Evolutionary conservation across 2,113 vertebrate genomes (phyloP).

Genomic region (Coturnix japonica): DNA sequence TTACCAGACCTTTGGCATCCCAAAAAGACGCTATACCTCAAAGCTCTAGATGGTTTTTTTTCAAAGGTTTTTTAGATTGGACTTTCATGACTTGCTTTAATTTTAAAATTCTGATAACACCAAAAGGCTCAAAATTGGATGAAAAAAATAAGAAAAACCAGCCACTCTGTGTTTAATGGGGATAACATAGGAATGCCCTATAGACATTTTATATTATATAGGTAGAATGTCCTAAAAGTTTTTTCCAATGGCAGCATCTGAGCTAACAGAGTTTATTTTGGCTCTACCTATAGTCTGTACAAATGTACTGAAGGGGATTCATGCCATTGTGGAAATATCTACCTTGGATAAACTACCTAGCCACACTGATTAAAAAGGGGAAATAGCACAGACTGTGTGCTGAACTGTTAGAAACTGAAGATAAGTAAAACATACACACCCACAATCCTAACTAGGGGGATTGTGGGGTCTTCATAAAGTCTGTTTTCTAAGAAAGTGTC

Average conservation of each 20-base stretch:
- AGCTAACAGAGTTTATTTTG: not conserved
- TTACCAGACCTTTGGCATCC: not conserved
- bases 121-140: not conserved
- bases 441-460: not conserved
- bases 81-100: not conserved
- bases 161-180: not conserved
- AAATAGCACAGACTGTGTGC: not conserved
- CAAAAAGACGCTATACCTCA: not conserved
- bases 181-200: not conserved
- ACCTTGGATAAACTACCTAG: not conserved
- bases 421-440: not conserved
- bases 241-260: not conserved
- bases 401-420: not conserved
- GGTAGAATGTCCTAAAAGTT: not conserved
- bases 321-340: not conserved
- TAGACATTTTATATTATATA: too few relatives aligned
- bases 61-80: not conserved
- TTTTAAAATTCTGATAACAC: not conserved
- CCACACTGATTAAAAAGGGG: not conserved
- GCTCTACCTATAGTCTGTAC: not conserved
- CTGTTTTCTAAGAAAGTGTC: not conserved
- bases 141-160: not conserved
- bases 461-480: not conserved
- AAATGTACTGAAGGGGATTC: not conserved
- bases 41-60: not conserved